Evolutionary conservation across 2,888 invertebrate species (phyloP), one percentile per base, ranked within the genome.

Genomic region (Itoplectis maculator): DNA sequence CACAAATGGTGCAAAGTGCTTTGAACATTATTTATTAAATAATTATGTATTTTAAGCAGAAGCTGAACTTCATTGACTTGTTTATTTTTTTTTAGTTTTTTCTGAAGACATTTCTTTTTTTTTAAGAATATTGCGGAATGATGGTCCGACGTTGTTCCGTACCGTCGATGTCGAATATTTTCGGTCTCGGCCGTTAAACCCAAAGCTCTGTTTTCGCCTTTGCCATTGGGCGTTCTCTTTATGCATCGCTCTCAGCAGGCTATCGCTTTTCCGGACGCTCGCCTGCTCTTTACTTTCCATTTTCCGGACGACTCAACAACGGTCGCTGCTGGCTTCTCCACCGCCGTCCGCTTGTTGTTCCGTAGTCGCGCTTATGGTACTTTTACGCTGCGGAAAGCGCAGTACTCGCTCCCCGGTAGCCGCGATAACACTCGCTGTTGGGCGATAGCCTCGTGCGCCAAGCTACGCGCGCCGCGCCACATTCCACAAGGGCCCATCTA

Each of bases 281-380:
- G 35, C 18, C 23, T 15, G 61, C 68, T 74, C 74, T 79, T 79
- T 68, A 74, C 61, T 74, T 79, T 69, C 54, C 75, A 74, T 79
- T 68, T 61, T 51, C 37, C 65, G 0, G 56, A 68, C 42, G 75
- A 66, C 65, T 23, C 45, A 42, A 54, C 56, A 66, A 66, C 51
- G 15, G 54, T 6, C 11, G 23, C 5, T 2, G 4, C 49, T 29
- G 3, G n/a, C 29, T 13, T 35, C 56, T 75, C 47, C 56, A 11
- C 13, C 9, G n/a, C 35, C 9, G 29, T 37, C 35, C 51, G 51
- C 37, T 18, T 40, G 54, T 70, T 54, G 20, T 40, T 23, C 23
- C 23, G 23, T 56, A 6, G 11, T 20, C 56, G 15, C 37, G 29
- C 45, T 47, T 20, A 56, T 45, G 56, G 75, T 1, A 66, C 35